Base-by-base conservation (phyloP, 37 sponge, comb jelly and placozoan species). In the Petrosia ficiformis region DNA sequence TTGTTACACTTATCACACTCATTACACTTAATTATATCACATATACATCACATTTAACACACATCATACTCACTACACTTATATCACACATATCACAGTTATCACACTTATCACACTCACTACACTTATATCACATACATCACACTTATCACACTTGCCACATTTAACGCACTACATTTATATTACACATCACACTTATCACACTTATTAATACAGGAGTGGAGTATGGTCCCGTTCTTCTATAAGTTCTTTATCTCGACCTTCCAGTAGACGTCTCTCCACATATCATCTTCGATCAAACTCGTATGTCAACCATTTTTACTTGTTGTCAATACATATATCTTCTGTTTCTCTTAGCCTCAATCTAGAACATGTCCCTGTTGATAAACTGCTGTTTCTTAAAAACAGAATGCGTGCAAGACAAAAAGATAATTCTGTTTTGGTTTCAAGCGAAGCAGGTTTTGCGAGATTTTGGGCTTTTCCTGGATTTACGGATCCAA, bases 381-480 rank as follows among this genome's bases (percentile, higher is more conserved):
- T 97, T 38, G 92, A 93, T 75, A 59, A 86, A 39, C 66, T 97
- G 25, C 77, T 89, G 32, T 97, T 94, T 67, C 75, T 97, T 28
- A 64, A 76, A 57, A 75, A 80, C 1, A 75, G 95, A 29, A 52
- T 89, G 34, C 65, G 48, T 16, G 67, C 42, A 1, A 41, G 80
- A 32, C 44, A 42, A 21, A 85, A 75, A 42, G 87, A 77, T 0
- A 5, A 73, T 1, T 79, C 63, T 8, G 29, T 48, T 42, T 76
- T 97, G 35, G 86, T 97, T 41, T 80, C 95, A 65, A 92, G 90
- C 72, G 98, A 97, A 65, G 86, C 73, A 0, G 93, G 95, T 0
- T 26, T 84, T 38, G 98, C 84, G 0, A 44, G 73, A 34, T 97
- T 94, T 65, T 97, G 95, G 95, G 86, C 91, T 42, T 71, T 97